phyloP scores from a whole-genome alignment of 1,140 invertebrate genomes.

The Drosophila santomea region DNA sequence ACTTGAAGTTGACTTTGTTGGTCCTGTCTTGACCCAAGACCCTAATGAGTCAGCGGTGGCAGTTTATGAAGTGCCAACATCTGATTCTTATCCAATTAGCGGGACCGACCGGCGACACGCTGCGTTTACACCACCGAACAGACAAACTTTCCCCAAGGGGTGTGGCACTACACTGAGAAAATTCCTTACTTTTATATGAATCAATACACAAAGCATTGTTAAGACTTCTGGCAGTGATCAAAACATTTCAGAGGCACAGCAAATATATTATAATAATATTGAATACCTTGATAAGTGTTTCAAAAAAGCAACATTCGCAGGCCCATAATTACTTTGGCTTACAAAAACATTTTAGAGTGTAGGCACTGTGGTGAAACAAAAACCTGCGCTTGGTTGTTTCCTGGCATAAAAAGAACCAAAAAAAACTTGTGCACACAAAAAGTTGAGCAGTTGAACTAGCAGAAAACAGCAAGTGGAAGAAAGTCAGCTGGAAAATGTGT shows the following conservation, averaged over 20 bases:
- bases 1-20: background rate
- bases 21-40: conserved; percentile 14
- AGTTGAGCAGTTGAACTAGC: conserved; percentile 40
- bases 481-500: conserved; percentile 33
- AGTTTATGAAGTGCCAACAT: conserved; percentile 54
- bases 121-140: conserved; percentile 25
- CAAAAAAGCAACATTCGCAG: background rate
- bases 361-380: conserved; percentile 3
- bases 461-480: conserved; percentile 19
- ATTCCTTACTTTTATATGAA: too few relatives aligned
- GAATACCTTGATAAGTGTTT: too few relatives aligned
- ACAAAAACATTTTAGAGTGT: background rate
- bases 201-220: too few relatives aligned
- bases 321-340: background rate
- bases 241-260: too few relatives aligned
- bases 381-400: conserved; percentile 9
- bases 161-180: conserved; percentile 5
- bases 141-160: conserved; percentile 41
- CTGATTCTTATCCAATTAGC: conserved; percentile 55
- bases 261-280: too few relatives aligned
- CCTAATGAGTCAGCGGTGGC: conserved; percentile 36
- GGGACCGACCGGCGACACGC: conserved; percentile 20
- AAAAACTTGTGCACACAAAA: conserved; percentile 41
- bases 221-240: too few relatives aligned
- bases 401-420: conserved; percentile 7